Conservation (phyloP, 2,888 invertebrate species). For the Icerya purchasi region DNA sequence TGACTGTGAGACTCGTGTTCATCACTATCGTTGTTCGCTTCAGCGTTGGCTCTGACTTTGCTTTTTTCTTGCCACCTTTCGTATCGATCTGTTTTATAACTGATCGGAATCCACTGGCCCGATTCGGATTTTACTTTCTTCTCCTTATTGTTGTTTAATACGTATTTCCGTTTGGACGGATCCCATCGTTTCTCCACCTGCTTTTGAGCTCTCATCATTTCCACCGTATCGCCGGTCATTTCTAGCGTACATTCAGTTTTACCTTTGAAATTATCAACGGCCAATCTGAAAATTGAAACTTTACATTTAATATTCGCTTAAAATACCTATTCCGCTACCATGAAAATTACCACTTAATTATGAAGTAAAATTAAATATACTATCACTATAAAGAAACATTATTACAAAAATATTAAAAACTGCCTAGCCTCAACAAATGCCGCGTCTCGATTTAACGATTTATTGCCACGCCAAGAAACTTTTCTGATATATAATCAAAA, state of each 20-base stretch:
- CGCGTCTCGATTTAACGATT: too few species aligned
- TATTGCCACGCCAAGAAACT: too few species aligned
- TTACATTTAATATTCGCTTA: too few species aligned
- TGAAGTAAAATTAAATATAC: too few species aligned
- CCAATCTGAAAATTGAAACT: constrained; percentile 7
- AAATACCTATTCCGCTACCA: too few species aligned
- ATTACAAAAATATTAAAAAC: too few species aligned
- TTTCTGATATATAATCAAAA: too few species aligned
- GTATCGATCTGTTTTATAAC: constrained; percentile 79
- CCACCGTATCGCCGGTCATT: constrained; percentile 57
- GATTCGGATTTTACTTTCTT: constrained; percentile 74
- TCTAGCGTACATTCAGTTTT: constrained; percentile 34
- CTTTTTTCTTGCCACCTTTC: constrained; percentile 64
- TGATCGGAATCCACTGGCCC: constrained; percentile 80
- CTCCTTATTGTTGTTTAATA: constrained; percentile 34
- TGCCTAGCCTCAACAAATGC: too few species aligned
- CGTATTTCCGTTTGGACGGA: constrained; percentile 53
- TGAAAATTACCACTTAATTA: too few species aligned
- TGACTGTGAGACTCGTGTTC: constrained; percentile 5
- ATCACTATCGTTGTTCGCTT: constrained; percentile 29
- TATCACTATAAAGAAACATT: too few species aligned
- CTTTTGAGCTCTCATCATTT: constrained; percentile 30
- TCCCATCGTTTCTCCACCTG: constrained; percentile 54
- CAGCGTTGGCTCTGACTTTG: constrained; percentile 30
- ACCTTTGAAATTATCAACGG: constrained; percentile 10